Percentiles rank a stretch among this genome's conserved stretches.
These are phyloP conservation scores for Mallateleia sp. DNA, from an alignment of 2,888 invertebrate genomes.

Conservation along the genomic window DNA sequence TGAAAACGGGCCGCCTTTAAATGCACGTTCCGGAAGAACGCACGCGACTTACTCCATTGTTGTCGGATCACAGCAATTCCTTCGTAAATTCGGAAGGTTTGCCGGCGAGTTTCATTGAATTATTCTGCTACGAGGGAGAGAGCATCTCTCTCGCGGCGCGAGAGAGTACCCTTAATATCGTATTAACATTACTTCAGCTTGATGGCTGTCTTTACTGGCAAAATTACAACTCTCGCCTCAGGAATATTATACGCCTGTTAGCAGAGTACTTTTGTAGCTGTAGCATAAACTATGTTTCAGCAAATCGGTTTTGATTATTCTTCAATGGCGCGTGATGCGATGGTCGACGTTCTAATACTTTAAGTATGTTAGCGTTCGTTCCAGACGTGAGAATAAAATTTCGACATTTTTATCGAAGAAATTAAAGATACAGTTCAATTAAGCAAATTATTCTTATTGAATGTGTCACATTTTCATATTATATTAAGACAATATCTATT, in stretches of 20 bases:
- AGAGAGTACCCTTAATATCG: constrained; percentile 61
- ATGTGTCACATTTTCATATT: too few species aligned
- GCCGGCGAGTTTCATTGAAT: constrained; percentile 66
- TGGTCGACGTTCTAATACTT: neutral
- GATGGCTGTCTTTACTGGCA: constrained; percentile 70
- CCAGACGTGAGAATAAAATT: too few species aligned
- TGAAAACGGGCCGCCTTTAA: constrained; percentile 68
- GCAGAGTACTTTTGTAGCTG: constrained; percentile 52
- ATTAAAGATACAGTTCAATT: too few species aligned
- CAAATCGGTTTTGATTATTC: constrained; percentile 39
- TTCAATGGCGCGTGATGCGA: constrained; percentile 27
- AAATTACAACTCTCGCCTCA: constrained; percentile 61
- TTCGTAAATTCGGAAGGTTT: constrained; percentile 71
- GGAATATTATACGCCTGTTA: constrained; percentile 61
- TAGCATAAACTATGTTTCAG: constrained; percentile 53
- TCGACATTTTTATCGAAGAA: too few species aligned
- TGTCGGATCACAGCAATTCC: constrained; percentile 71
- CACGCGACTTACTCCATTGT: constrained; percentile 78
- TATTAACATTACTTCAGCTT: constrained; percentile 67
- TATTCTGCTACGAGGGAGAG: constrained; percentile 42
- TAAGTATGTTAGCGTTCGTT: too few species aligned
- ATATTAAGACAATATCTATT: too few species aligned
- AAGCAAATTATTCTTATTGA: too few species aligned
- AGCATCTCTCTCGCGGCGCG: constrained; percentile 32
- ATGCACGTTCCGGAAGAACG: constrained; percentile 77